These are phyloP conservation scores for Antechinus stuartii DNA, from an alignment of 2,113 vertebrate genomes.

Conservation along the genomic window DNA sequence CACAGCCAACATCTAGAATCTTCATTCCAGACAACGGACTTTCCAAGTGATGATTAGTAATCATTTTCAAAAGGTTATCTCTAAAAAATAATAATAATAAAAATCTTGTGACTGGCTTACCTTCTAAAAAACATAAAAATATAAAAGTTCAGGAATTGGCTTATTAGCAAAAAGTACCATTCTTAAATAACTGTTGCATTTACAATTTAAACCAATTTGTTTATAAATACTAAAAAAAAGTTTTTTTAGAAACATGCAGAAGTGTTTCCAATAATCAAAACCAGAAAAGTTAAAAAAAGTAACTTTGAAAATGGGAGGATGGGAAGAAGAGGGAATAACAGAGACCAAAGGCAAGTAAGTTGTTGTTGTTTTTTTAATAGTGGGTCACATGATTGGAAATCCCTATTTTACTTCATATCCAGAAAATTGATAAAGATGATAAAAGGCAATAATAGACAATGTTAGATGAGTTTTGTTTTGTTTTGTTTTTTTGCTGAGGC, in stretches of 20 bases:
- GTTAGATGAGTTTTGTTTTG: background rate
- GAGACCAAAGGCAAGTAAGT: background rate
- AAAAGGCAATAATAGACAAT: background rate
- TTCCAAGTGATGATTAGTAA: conserved; percentile 84
- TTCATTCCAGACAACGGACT: conserved; percentile 89
- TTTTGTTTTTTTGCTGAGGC: too few species aligned
- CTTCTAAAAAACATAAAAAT: conserved; percentile 57
- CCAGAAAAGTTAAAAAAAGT: conserved; percentile 35
- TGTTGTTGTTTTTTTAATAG: background rate
- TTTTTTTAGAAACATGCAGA: background rate
- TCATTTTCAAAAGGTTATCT: conserved; percentile 92
- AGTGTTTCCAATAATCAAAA: conserved; percentile 54
- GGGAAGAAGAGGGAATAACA: background rate
- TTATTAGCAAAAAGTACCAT: conserved; percentile 19
- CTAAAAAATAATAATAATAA: conserved; percentile 80
- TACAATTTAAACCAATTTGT: conserved; percentile 30
- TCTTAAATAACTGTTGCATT: conserved; percentile 47
- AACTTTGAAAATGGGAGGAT: conserved; percentile 8
- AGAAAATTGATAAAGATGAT: background rate
- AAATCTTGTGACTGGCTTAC: conserved; percentile 32
- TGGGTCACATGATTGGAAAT: background rate
- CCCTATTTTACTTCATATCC: background rate
- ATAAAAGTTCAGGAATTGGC: conserved; percentile 38
- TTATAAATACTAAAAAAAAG: background rate
- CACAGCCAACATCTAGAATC: conserved; percentile 96